Base-by-base conservation (phyloP, 2,797 vertebrate species). In the Neosalanx taihuensis region DNA sequence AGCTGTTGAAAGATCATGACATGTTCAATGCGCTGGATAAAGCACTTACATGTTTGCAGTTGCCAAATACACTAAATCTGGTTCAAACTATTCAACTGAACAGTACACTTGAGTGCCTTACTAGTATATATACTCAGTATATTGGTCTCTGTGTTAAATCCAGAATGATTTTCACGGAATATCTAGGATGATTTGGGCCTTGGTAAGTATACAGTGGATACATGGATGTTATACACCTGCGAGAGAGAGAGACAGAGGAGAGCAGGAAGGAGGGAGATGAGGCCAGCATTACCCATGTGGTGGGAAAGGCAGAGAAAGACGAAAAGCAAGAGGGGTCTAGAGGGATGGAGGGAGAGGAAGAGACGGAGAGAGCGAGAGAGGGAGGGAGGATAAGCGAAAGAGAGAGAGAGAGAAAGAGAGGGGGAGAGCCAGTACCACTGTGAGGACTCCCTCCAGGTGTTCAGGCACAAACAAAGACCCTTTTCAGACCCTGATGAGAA, bases 361-460 rank as follows among this genome's bases (percentile, higher is more conserved):
- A 56, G 29, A 53, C 6, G 56, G 46, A 53, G 2, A 53, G 65
- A 2, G 3, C 31, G 29, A 53, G 3, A 29, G 64, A 29, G 31
- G 23, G 65, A 74, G 62, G 29, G 33, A 46, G 69, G 31, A 46
- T 2, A 15, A 63, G 41, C 20, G 72, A 63, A 66, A 35, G 30
- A 57, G 60, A 53, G 56, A 46, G 23, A 26, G 74, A 61, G 56
- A 20, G 71, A 64, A 33, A 9, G 72, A 58, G 74, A 59, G 79
- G 76, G 78, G 64, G 83, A 81, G 68, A 75, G 83, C 51, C 75
- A 72, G 84, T 76, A 74, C 75, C 73, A 76, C 79, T 90, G 75
- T 83, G 89, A 91, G 92, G 94, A 91, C 90, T 78, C 90, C 82
- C 91, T 93, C 94, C 96, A 97, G 96, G 95, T 97, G 96, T 94